Evolutionary conservation across 1,140 invertebrate genomes (phyloP), one percentile per base, ranked within the genome.

Genomic region (Bombus vancouverensis): DNA sequence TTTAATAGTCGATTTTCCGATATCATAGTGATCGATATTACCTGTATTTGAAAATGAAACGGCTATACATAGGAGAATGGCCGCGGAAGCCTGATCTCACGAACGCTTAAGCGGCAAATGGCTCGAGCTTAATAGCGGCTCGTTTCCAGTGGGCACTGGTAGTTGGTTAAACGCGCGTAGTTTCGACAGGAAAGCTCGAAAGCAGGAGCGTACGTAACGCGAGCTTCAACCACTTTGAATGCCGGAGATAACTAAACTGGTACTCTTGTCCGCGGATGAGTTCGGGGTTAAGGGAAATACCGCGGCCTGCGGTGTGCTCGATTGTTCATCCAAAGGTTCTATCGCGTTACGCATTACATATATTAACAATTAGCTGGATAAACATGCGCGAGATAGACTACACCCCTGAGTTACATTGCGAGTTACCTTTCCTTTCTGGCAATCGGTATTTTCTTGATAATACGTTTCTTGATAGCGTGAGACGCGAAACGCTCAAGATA

Each of bases 201-300:
- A 89, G 88, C 89, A 75, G n/a, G 77, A 77, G 74, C 80, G 71
- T 86, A 65, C 75, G 75, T 88, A 88, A 90, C 88, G 88, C 89
- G 79, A 86, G 89, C 86, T 82, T 90, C 85, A 81, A 74, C 88
- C 88, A 78, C 88, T 90, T 90, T 81, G 85, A 89, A 89, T 90
- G 70, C 88, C 88, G 78, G 88, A 90, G 78, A 90, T 90, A 90
- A 81, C 85, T 90, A 85, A 87, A 90, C 88, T 81, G 86, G 82
- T 83, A 74, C 77, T 78, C 86, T 37, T 57, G 81, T 78, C 87
- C 77, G 78, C 68, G 81, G 74, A n/a, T 70, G 53, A 79, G 85
- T 83, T 80, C 68, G 47, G 78, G 85, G 88, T 87, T 87, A 87
- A 87, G 77, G 81, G 85, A 90, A 90, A 87, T 86, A 90, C 57